These are phyloP conservation scores for Drosophila niveifrons DNA, from an alignment of 2,888 invertebrate genomes.

Conservation along the genomic window DNA sequence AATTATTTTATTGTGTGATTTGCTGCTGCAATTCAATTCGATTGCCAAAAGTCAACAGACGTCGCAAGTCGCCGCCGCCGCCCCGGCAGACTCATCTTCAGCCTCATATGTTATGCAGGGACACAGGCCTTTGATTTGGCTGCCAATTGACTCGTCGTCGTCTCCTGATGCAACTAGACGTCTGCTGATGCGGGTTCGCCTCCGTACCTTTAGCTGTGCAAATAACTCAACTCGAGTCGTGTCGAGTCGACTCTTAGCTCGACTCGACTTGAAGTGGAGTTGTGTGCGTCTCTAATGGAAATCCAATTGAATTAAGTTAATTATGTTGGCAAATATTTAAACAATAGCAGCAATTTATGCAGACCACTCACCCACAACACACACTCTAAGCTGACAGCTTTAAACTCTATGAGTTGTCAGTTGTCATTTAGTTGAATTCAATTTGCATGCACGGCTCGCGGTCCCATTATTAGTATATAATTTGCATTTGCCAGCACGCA, in stretches of 20 bases:
- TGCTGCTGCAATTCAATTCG: conserved; percentile 72
- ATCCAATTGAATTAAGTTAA: conserved; percentile 85
- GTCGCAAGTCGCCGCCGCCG: conserved; percentile 53
- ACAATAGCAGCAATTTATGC: conserved; percentile 82
- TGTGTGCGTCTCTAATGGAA: conserved; percentile 77
- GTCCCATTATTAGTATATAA: conserved; percentile 64
- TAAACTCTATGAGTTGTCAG: conserved; percentile 34
- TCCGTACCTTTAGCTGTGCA: conserved; percentile 69
- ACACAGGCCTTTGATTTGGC: conserved; percentile 67
- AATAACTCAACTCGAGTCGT: conserved; percentile 62
- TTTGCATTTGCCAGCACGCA: conserved; percentile 44
- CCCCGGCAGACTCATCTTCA: conserved; percentile 43
- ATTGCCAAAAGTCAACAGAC: conserved; percentile 76
- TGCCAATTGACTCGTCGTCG: conserved; percentile 38
- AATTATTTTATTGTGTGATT: conserved; percentile 82
- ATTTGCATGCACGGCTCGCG: conserved; percentile 68
- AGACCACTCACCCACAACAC: conserved; percentile 24
- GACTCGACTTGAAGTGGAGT: conserved; percentile 20
- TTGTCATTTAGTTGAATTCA: conserved; percentile 72
- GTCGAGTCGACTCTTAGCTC: conserved; percentile 14
- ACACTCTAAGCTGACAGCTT: background rate
- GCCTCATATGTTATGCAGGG: conserved; percentile 73
- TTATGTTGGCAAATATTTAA: conserved; percentile 85
- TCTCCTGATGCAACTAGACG: background rate
- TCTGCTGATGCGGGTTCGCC: conserved; percentile 6